Evolutionary conservation across 2,888 invertebrate species (phyloP).

Genomic region (Tetheella fluctuosa): DNA sequence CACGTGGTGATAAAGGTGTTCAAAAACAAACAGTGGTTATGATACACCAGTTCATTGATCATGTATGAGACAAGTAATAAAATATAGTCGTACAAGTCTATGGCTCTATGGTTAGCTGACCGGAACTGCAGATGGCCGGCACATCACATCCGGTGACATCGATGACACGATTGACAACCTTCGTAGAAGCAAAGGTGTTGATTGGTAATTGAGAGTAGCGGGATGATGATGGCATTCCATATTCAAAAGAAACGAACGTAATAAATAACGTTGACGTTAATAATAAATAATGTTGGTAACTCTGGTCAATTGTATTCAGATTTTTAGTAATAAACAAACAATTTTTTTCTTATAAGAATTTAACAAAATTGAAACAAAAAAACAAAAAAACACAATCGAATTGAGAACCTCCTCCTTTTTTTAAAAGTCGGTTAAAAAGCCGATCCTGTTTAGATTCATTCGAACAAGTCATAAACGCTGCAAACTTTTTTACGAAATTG

Average conservation of each 20-base stretch:
- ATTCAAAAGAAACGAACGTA: neutral
- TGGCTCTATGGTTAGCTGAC: constrained; percentile 23
- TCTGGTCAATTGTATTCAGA: too few species aligned
- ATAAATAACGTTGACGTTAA: too few species aligned
- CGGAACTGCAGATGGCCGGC: constrained; percentile 71
- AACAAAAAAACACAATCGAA: too few species aligned
- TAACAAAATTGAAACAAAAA: too few species aligned
- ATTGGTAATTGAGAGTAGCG: constrained; percentile 29
- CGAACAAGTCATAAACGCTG: neutral
- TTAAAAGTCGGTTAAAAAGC: too few species aligned
- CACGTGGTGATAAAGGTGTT: constrained; percentile 43
- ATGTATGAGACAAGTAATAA: constrained; percentile 17
- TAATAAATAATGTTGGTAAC: too few species aligned
- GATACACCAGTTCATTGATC: constrained; percentile 36
- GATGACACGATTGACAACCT: constrained; percentile 61
- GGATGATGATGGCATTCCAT: neutral
- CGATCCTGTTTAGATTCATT: too few species aligned
- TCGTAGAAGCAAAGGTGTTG: constrained; percentile 40
- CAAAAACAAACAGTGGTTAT: constrained; percentile 39
- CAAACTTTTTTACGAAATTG: constrained; percentile 27
- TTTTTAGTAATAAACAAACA: too few species aligned
- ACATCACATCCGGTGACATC: constrained; percentile 66
- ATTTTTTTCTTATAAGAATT: too few species aligned
- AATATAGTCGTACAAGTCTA: constrained; percentile 1
- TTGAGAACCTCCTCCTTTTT: too few species aligned